A percentile compares a stretch with the other conserved stretches of the same genome.
Conservation (phyloP, 2,888 invertebrate genomes). For the Ceraclea dissimilis region DNA sequence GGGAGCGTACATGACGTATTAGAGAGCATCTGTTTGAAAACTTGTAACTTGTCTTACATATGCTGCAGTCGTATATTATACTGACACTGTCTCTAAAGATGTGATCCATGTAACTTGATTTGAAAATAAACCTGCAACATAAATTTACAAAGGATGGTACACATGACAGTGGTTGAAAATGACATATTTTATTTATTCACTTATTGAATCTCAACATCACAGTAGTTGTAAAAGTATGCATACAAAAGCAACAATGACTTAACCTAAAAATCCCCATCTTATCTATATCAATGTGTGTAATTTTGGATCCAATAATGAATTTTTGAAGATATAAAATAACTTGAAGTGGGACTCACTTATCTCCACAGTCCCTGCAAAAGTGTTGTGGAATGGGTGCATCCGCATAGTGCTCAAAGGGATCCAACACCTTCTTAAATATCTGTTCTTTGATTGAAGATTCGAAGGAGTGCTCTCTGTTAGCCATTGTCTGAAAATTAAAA, state of each 20-base stretch:
- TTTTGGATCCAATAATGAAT: not conserved
- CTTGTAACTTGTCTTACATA: constrained; percentile 34
- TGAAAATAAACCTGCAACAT: constrained; percentile 39
- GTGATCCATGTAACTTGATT: constrained; percentile 38
- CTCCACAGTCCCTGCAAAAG: constrained; percentile 48
- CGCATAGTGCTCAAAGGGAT: not conserved
- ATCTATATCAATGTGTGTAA: not conserved
- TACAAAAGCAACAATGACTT: no score
- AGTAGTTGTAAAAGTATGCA: no score
- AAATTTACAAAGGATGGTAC: no score
- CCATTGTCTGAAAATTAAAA: no score
- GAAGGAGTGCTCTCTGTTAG: no score
- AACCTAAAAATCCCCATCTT: not conserved
- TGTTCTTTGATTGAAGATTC: not conserved
- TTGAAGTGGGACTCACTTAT: constrained; percentile 39
- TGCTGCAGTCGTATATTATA: constrained; percentile 38
- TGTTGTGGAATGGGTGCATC: constrained; percentile 28
- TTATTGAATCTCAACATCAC: no score
- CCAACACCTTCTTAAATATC: not conserved
- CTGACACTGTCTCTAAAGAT: constrained; percentile 40
- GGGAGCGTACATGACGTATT: constrained; percentile 44
- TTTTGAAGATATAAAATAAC: not conserved
- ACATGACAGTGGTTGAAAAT: no score
- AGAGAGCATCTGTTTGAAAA: constrained; percentile 45
- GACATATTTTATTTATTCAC: no score